These are phyloP conservation scores for Hipposideros larvatus DNA, from an alignment of 2,797 vertebrate genomes.

Conservation along the genomic window DNA sequence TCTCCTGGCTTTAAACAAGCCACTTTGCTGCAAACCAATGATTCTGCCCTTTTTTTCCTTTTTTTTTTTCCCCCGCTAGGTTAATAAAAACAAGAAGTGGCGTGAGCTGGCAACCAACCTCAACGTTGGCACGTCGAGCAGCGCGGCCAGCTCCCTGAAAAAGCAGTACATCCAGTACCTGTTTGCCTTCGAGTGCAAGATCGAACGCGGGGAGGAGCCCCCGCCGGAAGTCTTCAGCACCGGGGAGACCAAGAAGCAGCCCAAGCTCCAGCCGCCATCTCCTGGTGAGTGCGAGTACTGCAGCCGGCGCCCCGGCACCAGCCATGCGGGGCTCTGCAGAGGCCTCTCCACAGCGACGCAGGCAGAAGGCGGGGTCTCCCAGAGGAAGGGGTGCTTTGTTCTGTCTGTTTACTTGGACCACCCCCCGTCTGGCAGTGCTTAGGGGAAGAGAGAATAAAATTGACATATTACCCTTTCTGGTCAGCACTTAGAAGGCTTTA, in stretches of 20 bases:
- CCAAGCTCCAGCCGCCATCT: slow-evolving; percentile 97
- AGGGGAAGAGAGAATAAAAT: background rate
- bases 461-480: background rate
- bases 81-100: slow-evolving; percentile 99
- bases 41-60: slow-evolving; percentile 76
- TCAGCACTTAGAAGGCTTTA: background rate
- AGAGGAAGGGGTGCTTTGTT: background rate
- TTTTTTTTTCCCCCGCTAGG: slow-evolving; percentile 88
- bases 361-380: fast-evolving
- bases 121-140: slow-evolving; percentile 96
- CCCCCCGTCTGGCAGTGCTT: background rate
- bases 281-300: slow-evolving; percentile 92
- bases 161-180: slow-evolving; percentile 99
- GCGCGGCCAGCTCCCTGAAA: slow-evolving; percentile 96
- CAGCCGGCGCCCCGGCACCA: slow-evolving; percentile 40
- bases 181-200: slow-evolving; percentile 98
- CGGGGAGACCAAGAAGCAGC: slow-evolving; percentile 95
- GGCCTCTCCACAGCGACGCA: background rate
- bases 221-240: slow-evolving; percentile 94
- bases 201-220: slow-evolving; percentile 96
- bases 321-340: background rate
- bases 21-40: slow-evolving; percentile 73
- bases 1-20: slow-evolving; percentile 83
- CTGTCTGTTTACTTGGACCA: background rate
- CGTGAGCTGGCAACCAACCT: slow-evolving; percentile 94